Base-by-base conservation (phyloP, 1,140 invertebrate species). In the Drosophila malerkotliana region DNA sequence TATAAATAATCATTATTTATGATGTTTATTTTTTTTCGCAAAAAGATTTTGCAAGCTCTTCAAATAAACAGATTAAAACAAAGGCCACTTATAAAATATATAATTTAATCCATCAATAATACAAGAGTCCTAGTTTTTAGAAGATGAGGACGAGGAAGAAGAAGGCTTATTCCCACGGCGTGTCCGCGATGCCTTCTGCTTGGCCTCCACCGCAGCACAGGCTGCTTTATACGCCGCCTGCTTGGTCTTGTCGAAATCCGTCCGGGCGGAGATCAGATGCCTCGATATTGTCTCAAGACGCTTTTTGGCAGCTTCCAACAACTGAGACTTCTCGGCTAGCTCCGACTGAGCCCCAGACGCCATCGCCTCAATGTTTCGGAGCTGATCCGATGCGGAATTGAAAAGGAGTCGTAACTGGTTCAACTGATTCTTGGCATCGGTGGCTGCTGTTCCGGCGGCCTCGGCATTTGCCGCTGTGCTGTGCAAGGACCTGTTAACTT, bases 211-310 rank as follows among this genome's bases (percentile, higher is more conserved):
- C 0, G 95, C 95, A 1, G 95, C 93, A 56, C 93, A 93, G 26
- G 92, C 94, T 0, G 95, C 95, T 57, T 93, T 93, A 39, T 93
- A 93, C 0, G 94, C 94, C 0, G 94, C 94, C 53, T 94, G 93
- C 77, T 94, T 95, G 0, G 94, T 95, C 24, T 93, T 94, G 1
- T 92, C 85, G 47, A 94, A 93, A 69, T 95, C 95, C 3, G 92
- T 83, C 58, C 93, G 93, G 1, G 94, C 94, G 9, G 92, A 92
- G 62, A 92, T 91, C 48, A 95, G 79, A 67, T 95, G 94, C 30
- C 92, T 93, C 41, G 92, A 92, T 2, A 95, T 77, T 55, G 93
- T 93, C 0, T 94, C 93, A 48, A 95, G 91, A 37, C 94, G 92
- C 32, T 93, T 92, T 75, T 94, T 93, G 0, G 95, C 94, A 9